A percentile compares a stretch with the other conserved stretches of the same genome.
Evolutionary conservation across 2,797 vertebrate genomes (phyloP).

Genomic region (Apodemus agrarius): DNA sequence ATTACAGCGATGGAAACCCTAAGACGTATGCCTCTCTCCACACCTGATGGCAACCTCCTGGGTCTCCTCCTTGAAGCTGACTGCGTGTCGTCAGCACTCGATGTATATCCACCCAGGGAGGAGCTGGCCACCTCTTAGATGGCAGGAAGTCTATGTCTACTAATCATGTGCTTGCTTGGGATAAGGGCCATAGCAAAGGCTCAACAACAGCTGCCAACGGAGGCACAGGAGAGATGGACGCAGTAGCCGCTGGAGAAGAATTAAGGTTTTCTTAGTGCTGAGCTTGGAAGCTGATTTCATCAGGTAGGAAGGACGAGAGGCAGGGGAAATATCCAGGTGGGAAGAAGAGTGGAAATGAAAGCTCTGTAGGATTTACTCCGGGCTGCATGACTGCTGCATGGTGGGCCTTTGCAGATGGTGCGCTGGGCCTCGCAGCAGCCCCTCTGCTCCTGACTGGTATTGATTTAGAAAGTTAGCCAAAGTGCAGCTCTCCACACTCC

Average conservation of each 20-base stretch:
- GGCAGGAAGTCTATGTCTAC: neutral
- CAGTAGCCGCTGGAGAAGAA: too few species aligned
- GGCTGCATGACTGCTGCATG: neutral
- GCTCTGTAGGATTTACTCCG: accelerated
- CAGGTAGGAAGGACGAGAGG: neutral
- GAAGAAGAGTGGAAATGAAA: neutral
- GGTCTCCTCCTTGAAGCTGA: neutral
- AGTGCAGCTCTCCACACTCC: neutral
- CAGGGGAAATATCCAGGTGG: neutral
- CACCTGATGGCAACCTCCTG: neutral
- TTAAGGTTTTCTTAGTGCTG: neutral
- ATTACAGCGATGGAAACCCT: neutral
- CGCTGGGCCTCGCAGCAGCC: neutral
- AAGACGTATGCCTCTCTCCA: neutral
- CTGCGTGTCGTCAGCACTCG: neutral
- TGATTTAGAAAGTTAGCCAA: slow-evolving; percentile 12
- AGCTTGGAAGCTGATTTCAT: neutral
- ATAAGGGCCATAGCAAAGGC: neutral
- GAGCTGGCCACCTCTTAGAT: accelerated
- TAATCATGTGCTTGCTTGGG: accelerated
- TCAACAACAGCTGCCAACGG: neutral
- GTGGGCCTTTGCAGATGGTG: neutral
- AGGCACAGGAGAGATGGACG: neutral
- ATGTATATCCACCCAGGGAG: neutral
- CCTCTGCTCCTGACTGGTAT: neutral